Conservation (phyloP, 2,113 vertebrate species). For the Gavia stellata region DNA sequence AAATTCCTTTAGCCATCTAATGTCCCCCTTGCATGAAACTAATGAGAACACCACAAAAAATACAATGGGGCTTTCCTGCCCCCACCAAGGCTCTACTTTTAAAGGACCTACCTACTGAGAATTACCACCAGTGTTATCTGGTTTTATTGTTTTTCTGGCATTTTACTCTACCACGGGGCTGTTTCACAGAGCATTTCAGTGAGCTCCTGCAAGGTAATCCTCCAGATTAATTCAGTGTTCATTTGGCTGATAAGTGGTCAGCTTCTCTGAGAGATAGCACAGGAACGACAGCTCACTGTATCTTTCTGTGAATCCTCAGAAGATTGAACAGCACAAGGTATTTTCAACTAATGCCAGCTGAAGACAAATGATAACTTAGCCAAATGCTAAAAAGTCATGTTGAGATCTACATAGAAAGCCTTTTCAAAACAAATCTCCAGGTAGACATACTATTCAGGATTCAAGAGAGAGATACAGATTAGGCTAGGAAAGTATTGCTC, state of each 20-base stretch:
- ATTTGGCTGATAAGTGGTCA: neutral
- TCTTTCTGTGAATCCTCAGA: neutral
- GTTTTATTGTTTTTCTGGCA: neutral
- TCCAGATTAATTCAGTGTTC: slow-evolving; percentile 7
- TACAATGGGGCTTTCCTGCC: neutral
- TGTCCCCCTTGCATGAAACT: neutral
- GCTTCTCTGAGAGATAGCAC: neutral
- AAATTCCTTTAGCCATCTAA: neutral
- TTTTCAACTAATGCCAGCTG: neutral
- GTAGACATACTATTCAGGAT: neutral
- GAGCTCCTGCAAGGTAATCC: neutral
- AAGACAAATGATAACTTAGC: neutral
- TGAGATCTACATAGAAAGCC: neutral
- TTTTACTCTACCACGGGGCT: neutral
- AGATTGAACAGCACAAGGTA: neutral
- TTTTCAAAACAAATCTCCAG: neutral
- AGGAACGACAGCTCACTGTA: neutral
- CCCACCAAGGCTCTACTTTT: neutral
- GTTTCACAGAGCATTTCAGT: neutral
- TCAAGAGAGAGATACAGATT: neutral
- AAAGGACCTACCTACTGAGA: neutral
- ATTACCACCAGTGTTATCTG: neutral
- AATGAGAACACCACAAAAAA: neutral
- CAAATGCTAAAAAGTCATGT: neutral
- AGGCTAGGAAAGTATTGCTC: neutral